Conservation (phyloP, 2,113 vertebrate genomes). For the Neodon shergylaensis region DNA sequence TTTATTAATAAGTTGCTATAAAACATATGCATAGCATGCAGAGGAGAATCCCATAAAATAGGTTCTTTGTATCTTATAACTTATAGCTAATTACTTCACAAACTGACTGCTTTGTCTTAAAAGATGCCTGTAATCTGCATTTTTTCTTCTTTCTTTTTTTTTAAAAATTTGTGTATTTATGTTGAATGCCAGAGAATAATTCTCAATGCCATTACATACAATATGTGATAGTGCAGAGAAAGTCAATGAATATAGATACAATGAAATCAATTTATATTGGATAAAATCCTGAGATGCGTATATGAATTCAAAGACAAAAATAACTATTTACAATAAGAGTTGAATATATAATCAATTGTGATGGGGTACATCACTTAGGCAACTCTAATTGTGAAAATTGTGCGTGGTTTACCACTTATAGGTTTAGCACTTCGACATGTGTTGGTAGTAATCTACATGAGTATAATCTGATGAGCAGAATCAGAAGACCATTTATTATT, state of each 20-base stretch:
- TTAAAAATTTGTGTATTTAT: too few species aligned
- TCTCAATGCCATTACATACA: constrained; percentile 4
- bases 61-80: not conserved
- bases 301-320: constrained; percentile 24
- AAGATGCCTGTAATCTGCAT: constrained; percentile 17
- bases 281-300: not conserved
- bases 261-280: constrained; percentile 5
- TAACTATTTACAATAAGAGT: constrained; percentile 17
- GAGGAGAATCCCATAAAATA: too few species aligned
- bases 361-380: not conserved
- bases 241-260: not conserved
- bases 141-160: too few species aligned
- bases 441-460: not conserved
- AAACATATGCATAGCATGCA: too few species aligned
- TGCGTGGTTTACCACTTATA: not conserved
- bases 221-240: not conserved
- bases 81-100: not conserved
- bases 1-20: too few species aligned
- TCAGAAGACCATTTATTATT: not conserved
- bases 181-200: not conserved
- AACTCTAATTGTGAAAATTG: not conserved
- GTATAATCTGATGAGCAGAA: not conserved
- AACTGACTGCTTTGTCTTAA: constrained; percentile 26
- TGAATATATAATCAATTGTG: not conserved
- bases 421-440: not conserved